Evolutionary conservation across 1,140 invertebrate genomes (phyloP).

Genomic region (Pseudomyrmex concolor): DNA sequence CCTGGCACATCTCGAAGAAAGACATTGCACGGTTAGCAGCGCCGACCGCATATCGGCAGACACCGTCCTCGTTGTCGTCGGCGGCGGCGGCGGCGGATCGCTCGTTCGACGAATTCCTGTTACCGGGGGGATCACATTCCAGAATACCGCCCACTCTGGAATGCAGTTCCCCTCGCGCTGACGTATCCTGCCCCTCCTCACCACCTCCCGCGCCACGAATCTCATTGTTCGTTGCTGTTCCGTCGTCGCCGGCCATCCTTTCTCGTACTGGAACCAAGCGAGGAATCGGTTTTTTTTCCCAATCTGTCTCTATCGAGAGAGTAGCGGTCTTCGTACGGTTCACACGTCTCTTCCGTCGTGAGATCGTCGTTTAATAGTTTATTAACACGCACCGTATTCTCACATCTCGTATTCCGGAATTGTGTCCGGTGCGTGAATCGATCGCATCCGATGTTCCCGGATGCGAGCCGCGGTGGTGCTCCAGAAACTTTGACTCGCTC

Average conservation of each 20-base stretch:
- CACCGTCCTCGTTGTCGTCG: constrained; percentile 74
- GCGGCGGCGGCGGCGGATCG: constrained; percentile 68
- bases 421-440: constrained; percentile 19
- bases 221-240: constrained; percentile 79
- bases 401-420: constrained; percentile 41
- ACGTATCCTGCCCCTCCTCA: constrained; percentile 77
- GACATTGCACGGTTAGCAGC: constrained; percentile 80
- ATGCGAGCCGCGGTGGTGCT: constrained; percentile 43
- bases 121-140: constrained; percentile 83
- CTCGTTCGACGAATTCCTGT: constrained; percentile 77
- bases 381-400: neutral
- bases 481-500: constrained; percentile 52
- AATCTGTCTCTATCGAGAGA: neutral
- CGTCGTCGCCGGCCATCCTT: constrained; percentile 79
- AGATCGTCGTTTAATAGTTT: neutral
- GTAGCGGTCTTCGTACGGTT: constrained; percentile 57
- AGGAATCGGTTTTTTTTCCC: constrained; percentile 33
- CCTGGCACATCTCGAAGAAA: constrained; percentile 83
- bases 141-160: constrained; percentile 85
- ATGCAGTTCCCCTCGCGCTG: constrained; percentile 80
- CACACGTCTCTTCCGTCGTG: neutral
- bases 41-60: constrained; percentile 82
- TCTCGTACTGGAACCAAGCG: constrained; percentile 23
- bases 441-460: constrained; percentile 47
- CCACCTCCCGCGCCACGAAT: constrained; percentile 54